These are phyloP conservation scores for Cuniculus paca DNA, from an alignment of 2,797 vertebrate species.

Conservation along the genomic window DNA sequence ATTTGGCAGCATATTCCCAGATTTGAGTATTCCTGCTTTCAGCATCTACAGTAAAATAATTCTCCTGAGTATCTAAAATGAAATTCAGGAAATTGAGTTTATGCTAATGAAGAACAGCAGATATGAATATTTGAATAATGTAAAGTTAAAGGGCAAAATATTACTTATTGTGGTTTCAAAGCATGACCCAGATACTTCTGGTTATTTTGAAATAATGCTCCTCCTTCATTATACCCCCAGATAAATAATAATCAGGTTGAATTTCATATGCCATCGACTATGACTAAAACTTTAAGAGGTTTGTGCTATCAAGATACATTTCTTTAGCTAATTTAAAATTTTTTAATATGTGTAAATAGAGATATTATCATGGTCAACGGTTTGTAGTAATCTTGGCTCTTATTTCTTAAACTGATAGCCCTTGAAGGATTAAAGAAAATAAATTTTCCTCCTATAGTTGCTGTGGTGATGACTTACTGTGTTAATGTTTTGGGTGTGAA, in stretches of 20 bases:
- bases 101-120: constrained; percentile 65
- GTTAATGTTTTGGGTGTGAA: background rate
- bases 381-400: background rate
- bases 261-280: background rate
- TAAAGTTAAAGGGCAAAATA: constrained; percentile 64
- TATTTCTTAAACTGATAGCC: background rate
- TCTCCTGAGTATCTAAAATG: constrained; percentile 46
- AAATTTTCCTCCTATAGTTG: background rate
- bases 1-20: constrained; percentile 45
- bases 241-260: background rate
- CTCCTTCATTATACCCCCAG: background rate
- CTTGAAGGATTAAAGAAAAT: constrained; percentile 24
- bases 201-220: constrained; percentile 4
- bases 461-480: constrained; percentile 17
- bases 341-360: background rate
- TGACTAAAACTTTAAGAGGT: constrained; percentile 33
- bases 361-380: constrained; percentile 33
- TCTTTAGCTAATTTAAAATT: constrained; percentile 39
- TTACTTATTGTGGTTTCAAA: constrained; percentile 50
- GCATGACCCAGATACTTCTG: background rate
- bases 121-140: constrained; percentile 58
- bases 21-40: constrained; percentile 43
- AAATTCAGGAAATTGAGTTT: constrained; percentile 68
- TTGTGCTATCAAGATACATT: background rate
- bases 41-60: constrained; percentile 59